Percentiles rank a stretch among this genome's conserved stretches.
phyloP scores from a whole-genome alignment of 37 sponge, comb jelly and placozoan species.

The Ephydatia muelleri region DNA sequence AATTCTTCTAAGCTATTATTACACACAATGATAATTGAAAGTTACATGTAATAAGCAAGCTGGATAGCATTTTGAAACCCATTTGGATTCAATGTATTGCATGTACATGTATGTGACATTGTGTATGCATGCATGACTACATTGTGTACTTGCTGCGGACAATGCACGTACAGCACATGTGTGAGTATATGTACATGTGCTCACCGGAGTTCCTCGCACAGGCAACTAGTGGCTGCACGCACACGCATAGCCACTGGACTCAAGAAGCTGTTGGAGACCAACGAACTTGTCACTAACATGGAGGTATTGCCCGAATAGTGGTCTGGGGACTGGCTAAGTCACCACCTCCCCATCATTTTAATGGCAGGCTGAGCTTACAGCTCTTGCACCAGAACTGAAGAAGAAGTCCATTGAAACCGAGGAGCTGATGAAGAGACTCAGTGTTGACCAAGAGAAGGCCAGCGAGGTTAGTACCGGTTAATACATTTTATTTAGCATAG shows the following conservation, averaged over 20 bases:
- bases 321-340: not conserved
- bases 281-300: conserved; percentile 94
- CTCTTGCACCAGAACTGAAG: conserved; percentile 88
- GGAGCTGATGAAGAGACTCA: conserved; percentile 85
- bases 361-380: conserved; percentile 87
- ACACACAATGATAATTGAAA: no score
- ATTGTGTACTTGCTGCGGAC: no score
- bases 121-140: no score
- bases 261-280: conserved; percentile 95
- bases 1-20: no score
- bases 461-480: conserved; percentile 34
- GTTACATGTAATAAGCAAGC: no score
- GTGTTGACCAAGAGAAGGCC: conserved; percentile 93
- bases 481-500: not conserved
- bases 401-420: conserved; percentile 88
- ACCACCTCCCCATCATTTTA: not conserved
- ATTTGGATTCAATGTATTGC: no score
- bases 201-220: no score
- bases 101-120: no score
- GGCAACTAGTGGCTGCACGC: conserved; percentile 77
- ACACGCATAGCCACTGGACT: conserved; percentile 95
- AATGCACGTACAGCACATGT: no score
- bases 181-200: no score
- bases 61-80: no score
- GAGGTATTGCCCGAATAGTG: conserved; percentile 39